Evolutionary conservation across 2,113 vertebrate species (phyloP).

Genomic region (Coracopsis vasa): DNA sequence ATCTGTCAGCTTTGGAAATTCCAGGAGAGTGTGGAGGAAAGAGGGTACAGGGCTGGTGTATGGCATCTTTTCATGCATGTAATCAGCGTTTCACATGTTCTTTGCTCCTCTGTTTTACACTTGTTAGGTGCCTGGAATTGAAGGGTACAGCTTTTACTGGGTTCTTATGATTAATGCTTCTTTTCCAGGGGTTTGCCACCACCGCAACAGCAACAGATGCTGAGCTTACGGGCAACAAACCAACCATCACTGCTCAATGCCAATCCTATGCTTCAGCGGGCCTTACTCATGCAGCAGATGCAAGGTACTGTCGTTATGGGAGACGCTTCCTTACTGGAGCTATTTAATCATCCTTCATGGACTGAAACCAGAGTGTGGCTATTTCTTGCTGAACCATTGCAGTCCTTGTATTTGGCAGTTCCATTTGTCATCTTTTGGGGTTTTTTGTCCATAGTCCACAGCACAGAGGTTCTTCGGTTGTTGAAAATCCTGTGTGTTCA

Average conservation of each 20-base stretch:
- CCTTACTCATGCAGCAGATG: constrained; percentile 94
- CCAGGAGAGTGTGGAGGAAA: constrained; percentile 47
- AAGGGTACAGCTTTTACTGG: neutral
- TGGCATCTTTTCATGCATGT: neutral
- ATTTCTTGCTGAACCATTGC: constrained; percentile 8
- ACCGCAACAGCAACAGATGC: constrained; percentile 82
- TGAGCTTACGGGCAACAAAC: constrained; percentile 83
- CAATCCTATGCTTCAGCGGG: constrained; percentile 91
- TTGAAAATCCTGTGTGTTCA: neutral
- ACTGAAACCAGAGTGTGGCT: neutral
- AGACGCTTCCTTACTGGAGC: constrained; percentile 4
- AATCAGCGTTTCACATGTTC: neutral
- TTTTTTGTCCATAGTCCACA: neutral
- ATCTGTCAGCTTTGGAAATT: constrained; percentile 59
- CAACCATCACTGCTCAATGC: constrained; percentile 85
- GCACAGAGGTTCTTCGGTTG: neutral
- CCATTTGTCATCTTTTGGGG: neutral
- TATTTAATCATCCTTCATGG: constrained; percentile 23
- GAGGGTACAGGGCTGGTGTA: neutral
- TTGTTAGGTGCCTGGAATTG: neutral
- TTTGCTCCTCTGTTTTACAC: neutral
- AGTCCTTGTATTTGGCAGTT: neutral
- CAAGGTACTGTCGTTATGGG: constrained; percentile 82
- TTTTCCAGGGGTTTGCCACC: constrained; percentile 74
- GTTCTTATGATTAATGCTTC: neutral